Conservation (phyloP, 2,797 vertebrate species). For the Acropternis orthonyx region DNA sequence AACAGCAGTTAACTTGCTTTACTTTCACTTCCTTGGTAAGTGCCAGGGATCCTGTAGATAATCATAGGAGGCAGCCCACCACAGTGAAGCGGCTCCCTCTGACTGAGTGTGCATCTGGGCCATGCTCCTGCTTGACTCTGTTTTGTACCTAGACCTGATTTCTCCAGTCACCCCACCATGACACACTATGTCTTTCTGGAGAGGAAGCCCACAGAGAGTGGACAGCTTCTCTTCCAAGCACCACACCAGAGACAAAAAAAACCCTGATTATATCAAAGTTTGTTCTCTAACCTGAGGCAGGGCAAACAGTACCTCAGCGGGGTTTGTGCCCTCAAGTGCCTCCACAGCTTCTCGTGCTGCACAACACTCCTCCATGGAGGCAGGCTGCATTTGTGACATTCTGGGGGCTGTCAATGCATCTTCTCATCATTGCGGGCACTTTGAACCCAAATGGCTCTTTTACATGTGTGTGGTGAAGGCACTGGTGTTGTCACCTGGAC, state of each 20-base stretch:
- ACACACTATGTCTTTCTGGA: not conserved
- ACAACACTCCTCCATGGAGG: not conserved
- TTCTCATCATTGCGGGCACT: not conserved
- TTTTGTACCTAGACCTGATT: not conserved
- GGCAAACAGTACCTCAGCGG: not conserved
- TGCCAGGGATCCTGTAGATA: not conserved
- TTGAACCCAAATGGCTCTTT: rapidly evolving
- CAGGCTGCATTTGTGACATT: not conserved
- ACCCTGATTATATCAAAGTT: not conserved
- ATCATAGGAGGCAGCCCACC: not conserved
- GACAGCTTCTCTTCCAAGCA: not conserved
- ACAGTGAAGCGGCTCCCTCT: not conserved
- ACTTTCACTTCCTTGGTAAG: not conserved
- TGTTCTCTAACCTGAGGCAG: not conserved
- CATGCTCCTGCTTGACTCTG: not conserved
- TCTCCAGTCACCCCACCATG: not conserved
- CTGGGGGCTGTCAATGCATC: not conserved
- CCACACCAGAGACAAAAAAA: not conserved
- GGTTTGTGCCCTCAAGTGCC: not conserved
- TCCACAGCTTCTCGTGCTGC: rapidly evolving
- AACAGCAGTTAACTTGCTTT: not conserved
- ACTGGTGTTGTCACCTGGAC: not conserved
- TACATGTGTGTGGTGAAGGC: rapidly evolving
- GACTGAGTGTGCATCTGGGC: rapidly evolving
- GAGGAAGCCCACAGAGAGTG: not conserved